phyloP scores from a whole-genome alignment of 2,888 invertebrate genomes.

The Pharmacophagus antenor region DNA sequence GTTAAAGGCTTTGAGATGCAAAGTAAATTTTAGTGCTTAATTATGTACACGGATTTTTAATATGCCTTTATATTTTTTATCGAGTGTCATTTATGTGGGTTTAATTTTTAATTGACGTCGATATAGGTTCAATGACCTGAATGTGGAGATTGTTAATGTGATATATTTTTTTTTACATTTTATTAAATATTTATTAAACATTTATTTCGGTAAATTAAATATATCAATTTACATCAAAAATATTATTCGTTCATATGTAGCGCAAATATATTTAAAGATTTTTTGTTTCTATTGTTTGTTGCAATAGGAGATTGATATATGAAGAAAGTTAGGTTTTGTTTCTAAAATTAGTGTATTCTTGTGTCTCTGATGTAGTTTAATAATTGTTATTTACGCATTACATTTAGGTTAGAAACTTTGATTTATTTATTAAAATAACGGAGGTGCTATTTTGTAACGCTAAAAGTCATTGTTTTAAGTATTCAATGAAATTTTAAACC shows the following conservation, averaged over 20 bases:
- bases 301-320: no score
- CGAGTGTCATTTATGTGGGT: slow-evolving; percentile 9
- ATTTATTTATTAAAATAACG: no score
- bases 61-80: slow-evolving; percentile 14
- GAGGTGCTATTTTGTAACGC: no score
- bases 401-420: no score
- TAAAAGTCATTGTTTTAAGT: no score
- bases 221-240: neutral
- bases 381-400: no score
- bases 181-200: neutral
- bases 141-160: neutral
- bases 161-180: neutral
- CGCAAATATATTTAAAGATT: no score
- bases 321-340: no score
- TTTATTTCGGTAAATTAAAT: neutral
- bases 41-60: slow-evolving; percentile 14
- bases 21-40: slow-evolving; percentile 24
- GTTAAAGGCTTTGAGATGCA: slow-evolving; percentile 15
- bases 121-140: slow-evolving; percentile 9
- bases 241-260: neutral
- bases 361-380: no score
- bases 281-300: no score
- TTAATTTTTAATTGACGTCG: slow-evolving; percentile 16
- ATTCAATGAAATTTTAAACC: no score
- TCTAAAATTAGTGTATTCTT: no score